phyloP scores from a whole-genome alignment of 2,888 invertebrate genomes.

The Biston betularia region DNA sequence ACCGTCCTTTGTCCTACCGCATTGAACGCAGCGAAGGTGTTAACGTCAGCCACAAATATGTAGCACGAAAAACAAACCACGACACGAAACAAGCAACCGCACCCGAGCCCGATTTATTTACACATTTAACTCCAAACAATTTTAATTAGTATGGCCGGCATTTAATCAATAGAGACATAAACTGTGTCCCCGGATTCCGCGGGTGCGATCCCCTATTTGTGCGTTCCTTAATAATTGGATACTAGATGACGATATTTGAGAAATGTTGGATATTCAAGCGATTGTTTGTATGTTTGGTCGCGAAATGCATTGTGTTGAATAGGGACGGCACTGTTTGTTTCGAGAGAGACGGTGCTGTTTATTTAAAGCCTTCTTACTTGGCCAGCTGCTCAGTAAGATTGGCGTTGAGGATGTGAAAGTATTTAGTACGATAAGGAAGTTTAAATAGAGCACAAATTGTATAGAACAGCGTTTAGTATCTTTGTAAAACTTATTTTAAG shows the following conservation, averaged over 20 bases:
- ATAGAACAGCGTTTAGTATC: no score
- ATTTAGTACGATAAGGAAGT: neutral
- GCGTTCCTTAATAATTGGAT: constrained; percentile 73
- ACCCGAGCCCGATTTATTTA: constrained; percentile 66
- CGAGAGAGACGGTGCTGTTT: constrained; percentile 1
- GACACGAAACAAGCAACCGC: constrained; percentile 53
- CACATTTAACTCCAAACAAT: constrained; percentile 63
- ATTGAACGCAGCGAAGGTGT: constrained; percentile 56
- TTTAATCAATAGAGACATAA: constrained; percentile 79
- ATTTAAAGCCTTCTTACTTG: constrained; percentile 5
- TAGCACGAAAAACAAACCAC: constrained; percentile 67
- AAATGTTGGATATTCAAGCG: constrained; percentile 61
- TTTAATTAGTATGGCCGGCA: constrained; percentile 72
- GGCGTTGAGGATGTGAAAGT: constrained; percentile 1
- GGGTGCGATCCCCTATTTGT: constrained; percentile 61
- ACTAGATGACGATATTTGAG: constrained; percentile 70
- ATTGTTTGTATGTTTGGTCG: constrained; percentile 50
- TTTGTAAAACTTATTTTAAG: no score
- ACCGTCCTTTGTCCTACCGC: constrained; percentile 62
- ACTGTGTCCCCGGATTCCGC: constrained; percentile 58
- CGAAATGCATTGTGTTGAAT: constrained; percentile 41
- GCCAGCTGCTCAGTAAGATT: constrained; percentile 25
- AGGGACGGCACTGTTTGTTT: constrained; percentile 8
- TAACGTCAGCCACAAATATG: constrained; percentile 73
- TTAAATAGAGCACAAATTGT: neutral